Evolutionary conservation across 37 sponge, comb jelly and placozoan genomes (phyloP).

Genomic region (Tethya wilhelma): DNA sequence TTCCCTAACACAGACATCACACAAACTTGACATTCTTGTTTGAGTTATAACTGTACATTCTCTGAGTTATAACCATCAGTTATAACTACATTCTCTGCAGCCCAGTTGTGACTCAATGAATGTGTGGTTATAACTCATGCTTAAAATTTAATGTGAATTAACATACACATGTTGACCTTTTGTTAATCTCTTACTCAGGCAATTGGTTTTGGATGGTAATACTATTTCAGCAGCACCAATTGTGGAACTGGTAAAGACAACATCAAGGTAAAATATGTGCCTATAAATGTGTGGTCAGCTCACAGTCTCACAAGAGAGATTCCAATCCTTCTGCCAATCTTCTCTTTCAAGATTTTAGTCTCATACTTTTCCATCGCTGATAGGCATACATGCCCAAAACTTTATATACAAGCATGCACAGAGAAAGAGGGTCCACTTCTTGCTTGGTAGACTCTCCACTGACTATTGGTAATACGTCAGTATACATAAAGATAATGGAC

Average conservation of each 20-base stretch:
- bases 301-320: not conserved
- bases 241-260: not conserved
- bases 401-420: too few species aligned
- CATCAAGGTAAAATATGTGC: not conserved
- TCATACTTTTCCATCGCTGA: too few species aligned
- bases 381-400: too few species aligned
- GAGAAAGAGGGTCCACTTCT: too few species aligned
- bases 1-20: not conserved
- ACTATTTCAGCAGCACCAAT: conserved; percentile 12
- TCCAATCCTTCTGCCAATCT: not conserved
- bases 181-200: not conserved
- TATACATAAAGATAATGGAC: not conserved
- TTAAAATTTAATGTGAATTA: conserved; percentile 8
- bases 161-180: not conserved
- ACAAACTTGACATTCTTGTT: not conserved
- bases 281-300: not conserved
- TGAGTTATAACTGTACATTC: too few species aligned
- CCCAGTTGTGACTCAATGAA: too few species aligned
- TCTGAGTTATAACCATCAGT: too few species aligned
- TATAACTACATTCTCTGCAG: too few species aligned
- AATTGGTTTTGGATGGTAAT: conserved; percentile 46
- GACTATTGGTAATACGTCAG: too few species aligned
- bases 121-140: too few species aligned
- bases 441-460: too few species aligned
- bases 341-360: too few species aligned